Evolutionary conservation across 35 echinoderm and acorn worm species (phyloP).

Genomic region (Heliocidaris tuberculata): DNA sequence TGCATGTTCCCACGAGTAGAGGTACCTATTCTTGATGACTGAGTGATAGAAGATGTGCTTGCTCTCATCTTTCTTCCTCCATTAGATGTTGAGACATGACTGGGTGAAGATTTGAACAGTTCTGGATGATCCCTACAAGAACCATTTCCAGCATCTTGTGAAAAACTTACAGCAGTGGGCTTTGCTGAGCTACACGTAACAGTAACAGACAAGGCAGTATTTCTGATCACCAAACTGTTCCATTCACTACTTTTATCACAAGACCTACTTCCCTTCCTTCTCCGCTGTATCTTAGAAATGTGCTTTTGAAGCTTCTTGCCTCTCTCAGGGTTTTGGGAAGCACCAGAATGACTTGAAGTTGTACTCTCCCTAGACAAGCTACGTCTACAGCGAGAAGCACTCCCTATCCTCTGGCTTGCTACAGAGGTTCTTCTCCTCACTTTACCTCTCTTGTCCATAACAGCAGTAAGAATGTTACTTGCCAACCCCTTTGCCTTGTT

Average conservation of each 20-base stretch:
- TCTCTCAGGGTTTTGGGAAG: background rate
- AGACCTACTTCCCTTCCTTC: background rate
- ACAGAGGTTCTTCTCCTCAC: background rate
- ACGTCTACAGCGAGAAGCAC: background rate
- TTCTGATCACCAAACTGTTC: background rate
- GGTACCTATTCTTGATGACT: background rate
- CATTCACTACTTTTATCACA: background rate
- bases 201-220: background rate
- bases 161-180: background rate
- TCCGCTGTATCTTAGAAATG: background rate
- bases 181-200: background rate
- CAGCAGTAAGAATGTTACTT: background rate
- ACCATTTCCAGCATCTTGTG: background rate
- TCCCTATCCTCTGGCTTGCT: background rate
- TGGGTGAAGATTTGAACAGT: background rate
- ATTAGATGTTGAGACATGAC: background rate
- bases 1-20: background rate
- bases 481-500: background rate
- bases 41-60: background rate
- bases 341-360: background rate
- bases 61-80: background rate
- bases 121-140: background rate
- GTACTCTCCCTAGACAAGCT: background rate
- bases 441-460: background rate
- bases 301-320: background rate